These are phyloP conservation scores for Cyrtodaria siliqua DNA, from an alignment of 2,888 invertebrate species.

Conservation along the genomic window DNA sequence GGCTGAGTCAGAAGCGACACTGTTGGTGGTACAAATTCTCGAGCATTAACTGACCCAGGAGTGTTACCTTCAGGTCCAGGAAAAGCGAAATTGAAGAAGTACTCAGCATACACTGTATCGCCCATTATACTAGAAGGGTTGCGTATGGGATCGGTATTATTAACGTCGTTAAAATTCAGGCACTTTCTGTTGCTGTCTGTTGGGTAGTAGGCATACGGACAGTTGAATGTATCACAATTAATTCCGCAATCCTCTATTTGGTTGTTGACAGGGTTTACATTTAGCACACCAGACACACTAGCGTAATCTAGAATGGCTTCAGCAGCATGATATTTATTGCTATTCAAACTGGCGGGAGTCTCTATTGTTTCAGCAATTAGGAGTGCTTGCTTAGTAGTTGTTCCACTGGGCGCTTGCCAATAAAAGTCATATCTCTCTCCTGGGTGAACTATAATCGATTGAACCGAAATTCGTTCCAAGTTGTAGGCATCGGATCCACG, in stretches of 20 bases:
- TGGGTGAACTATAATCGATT: slow-evolving; percentile 65
- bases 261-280: slow-evolving; percentile 33
- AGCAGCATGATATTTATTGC: slow-evolving; percentile 42
- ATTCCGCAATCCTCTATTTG: no score
- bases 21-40: slow-evolving; percentile 45
- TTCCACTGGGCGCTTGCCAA: slow-evolving; percentile 23
- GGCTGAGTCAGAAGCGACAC: slow-evolving; percentile 51
- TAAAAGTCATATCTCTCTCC: slow-evolving; percentile 73
- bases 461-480: slow-evolving; percentile 48
- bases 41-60: slow-evolving; percentile 68
- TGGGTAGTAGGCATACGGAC: slow-evolving; percentile 57
- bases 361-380: slow-evolving; percentile 69
- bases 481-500: slow-evolving; percentile 66
- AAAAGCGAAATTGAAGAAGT: slow-evolving; percentile 71
- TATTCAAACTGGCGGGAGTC: slow-evolving; percentile 24
- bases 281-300: slow-evolving; percentile 1
- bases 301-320: slow-evolving; percentile 64
- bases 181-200: slow-evolving; percentile 22
- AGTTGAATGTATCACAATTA: slow-evolving; percentile 68
- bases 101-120: slow-evolving; percentile 29
- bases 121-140: slow-evolving; percentile 14
- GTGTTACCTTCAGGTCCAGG: slow-evolving; percentile 58
- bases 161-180: slow-evolving; percentile 41
- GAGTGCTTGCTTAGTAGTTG: slow-evolving; percentile 56
- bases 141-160: slow-evolving; percentile 31